Conservation (phyloP, 2,113 vertebrate genomes). For the Lamprotornis superbus region DNA sequence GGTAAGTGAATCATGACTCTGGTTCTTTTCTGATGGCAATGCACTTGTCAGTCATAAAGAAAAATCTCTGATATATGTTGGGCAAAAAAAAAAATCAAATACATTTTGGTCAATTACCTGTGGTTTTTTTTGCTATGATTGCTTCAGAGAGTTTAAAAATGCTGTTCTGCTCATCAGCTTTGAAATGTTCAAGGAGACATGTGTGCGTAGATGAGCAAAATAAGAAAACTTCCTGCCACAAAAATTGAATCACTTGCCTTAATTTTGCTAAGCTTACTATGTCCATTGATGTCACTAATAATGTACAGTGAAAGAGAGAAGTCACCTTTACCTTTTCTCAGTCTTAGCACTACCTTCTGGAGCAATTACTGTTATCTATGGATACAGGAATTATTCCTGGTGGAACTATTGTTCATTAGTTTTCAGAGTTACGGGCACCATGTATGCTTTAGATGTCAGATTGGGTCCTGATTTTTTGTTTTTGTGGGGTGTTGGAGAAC, state of each 20-base stretch:
- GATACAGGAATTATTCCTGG: background rate
- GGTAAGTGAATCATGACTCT: slow-evolving; percentile 73
- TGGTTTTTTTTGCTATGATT: background rate
- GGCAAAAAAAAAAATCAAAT: background rate
- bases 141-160: background rate
- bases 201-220: accelerated
- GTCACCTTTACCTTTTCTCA: background rate
- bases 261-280: background rate
- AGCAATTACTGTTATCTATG: background rate
- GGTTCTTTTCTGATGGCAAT: background rate
- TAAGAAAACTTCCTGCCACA: background rate
- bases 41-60: background rate
- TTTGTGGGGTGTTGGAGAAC: background rate
- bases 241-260: background rate
- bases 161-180: background rate
- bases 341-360: background rate
- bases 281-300: background rate
- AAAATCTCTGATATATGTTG: background rate
- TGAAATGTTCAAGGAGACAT: background rate
- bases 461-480: background rate
- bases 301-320: background rate
- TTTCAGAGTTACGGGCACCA: background rate
- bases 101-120: background rate
- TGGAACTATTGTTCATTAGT: background rate
- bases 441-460: background rate